Evolutionary conservation across 2,797 vertebrate genomes (phyloP).

Genomic region (Taeniopygia guttata): DNA sequence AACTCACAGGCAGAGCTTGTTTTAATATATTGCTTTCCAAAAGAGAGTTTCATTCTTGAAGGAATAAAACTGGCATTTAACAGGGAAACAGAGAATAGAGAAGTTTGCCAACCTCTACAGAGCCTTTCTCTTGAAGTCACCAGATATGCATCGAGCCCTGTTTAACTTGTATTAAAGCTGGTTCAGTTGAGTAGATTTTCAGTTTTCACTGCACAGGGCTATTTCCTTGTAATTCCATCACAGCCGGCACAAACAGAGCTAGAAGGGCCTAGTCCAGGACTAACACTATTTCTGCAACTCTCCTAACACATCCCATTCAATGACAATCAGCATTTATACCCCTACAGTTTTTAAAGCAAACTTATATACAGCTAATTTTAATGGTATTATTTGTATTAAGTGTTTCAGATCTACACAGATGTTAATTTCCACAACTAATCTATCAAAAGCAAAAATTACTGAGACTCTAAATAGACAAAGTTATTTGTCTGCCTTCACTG

Average conservation of each 20-base stretch:
- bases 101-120: neutral
- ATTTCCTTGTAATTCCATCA: neutral
- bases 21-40: constrained; percentile 25
- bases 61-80: constrained; percentile 24
- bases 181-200: neutral
- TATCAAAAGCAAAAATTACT: neutral
- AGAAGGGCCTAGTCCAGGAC: neutral
- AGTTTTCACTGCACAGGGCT: neutral
- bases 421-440: neutral
- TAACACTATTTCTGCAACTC: neutral
- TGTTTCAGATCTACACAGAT: neutral
- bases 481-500: neutral
- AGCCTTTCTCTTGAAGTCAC: constrained; percentile 1
- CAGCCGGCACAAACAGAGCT: neutral
- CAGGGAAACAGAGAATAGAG: constrained; percentile 24
- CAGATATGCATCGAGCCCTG: neutral
- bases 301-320: neutral
- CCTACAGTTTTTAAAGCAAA: neutral
- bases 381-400: neutral
- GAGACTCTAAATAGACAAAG: neutral
- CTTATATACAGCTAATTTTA: neutral
- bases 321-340: neutral
- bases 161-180: neutral
- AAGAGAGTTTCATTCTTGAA: constrained; percentile 31
- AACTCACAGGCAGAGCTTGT: constrained; percentile 14